A percentile compares a stretch with the other conserved stretches of the same genome.
These are phyloP conservation scores for Heloderma charlesbogerti DNA, from an alignment of 2,113 vertebrate genomes.

Conservation along the genomic window DNA sequence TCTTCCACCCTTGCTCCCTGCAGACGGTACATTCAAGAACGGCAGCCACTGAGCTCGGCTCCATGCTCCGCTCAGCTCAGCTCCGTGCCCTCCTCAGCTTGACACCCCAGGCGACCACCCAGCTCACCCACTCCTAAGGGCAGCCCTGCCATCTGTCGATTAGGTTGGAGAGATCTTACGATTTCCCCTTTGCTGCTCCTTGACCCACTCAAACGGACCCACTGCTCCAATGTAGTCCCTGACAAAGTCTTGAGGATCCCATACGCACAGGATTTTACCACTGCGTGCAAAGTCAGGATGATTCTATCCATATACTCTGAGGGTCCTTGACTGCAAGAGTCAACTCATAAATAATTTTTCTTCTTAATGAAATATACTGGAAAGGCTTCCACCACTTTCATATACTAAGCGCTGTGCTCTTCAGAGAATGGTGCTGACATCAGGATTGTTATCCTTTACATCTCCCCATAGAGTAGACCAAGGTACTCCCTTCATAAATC, in stretches of 20 bases:
- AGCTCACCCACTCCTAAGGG: neutral
- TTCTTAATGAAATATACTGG: no score
- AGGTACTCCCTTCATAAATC: neutral
- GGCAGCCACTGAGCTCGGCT: no score
- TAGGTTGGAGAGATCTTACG: neutral
- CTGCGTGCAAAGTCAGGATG: neutral
- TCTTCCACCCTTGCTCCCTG: no score
- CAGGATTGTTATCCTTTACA: no score
- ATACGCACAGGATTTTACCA: neutral
- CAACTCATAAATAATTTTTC: neutral
- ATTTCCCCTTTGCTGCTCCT: neutral
- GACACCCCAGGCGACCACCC: no score
- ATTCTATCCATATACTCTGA: neutral
- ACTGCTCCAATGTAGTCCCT: neutral
- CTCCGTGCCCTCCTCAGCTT: no score
- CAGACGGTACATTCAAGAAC: no score
- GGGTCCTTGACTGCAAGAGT: neutral
- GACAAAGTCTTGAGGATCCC: no score
- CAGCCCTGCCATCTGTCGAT: neutral
- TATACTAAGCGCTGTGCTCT: neutral
- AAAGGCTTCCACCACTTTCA: neutral
- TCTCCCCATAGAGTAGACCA: neutral
- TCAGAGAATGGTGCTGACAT: no score
- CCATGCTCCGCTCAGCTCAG: no score
- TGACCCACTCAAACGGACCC: neutral